A percentile compares a stretch with the other conserved stretches of the same genome.
Evolutionary conservation across 1,140 invertebrate genomes (phyloP).

Genomic region (Nixonia krombeini): DNA sequence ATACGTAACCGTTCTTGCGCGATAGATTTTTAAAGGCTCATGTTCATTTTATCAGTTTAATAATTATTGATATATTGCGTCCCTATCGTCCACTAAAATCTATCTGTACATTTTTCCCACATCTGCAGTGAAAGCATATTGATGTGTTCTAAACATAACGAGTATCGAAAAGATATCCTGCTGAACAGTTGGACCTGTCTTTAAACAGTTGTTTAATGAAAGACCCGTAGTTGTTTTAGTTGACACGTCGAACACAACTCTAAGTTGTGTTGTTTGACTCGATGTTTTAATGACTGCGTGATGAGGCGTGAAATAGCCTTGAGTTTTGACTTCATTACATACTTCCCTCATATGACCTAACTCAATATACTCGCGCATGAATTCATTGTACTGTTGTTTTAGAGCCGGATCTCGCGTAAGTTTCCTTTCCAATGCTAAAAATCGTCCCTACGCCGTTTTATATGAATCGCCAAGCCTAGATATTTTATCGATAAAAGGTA

Average conservation of each 20-base stretch:
- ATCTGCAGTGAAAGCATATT: conserved; percentile 11
- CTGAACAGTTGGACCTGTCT: conserved; percentile 13
- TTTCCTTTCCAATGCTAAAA: not conserved
- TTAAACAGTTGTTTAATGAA: conserved; percentile 12
- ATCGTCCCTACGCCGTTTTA: conserved; percentile 11
- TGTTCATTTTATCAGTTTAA: conserved; percentile 4
- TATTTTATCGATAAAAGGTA: conserved; percentile 37
- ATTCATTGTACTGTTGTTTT: conserved; percentile 39
- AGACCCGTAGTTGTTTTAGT: conserved; percentile 40
- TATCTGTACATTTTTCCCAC: conserved; percentile 20
- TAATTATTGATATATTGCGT: conserved; percentile 4
- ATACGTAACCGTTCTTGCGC: conserved; percentile 23
- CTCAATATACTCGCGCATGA: conserved; percentile 49
- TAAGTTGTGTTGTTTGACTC: not conserved
- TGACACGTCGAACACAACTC: not conserved
- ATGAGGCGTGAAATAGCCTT: not conserved
- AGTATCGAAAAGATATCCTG: conserved; percentile 3
- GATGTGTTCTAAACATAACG: conserved; percentile 1
- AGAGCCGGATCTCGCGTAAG: not conserved
- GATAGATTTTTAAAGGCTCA: not conserved
- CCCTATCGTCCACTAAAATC: not conserved
- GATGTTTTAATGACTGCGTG: not conserved
- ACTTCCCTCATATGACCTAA: conserved; percentile 42
- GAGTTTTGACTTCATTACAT: too few relatives aligned
- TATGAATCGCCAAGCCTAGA: conserved; percentile 25